Evolutionary conservation across 2,888 invertebrate genomes (phyloP), one percentile per base, ranked within the genome.

Genomic region (Aleiodes leptofemur): DNA sequence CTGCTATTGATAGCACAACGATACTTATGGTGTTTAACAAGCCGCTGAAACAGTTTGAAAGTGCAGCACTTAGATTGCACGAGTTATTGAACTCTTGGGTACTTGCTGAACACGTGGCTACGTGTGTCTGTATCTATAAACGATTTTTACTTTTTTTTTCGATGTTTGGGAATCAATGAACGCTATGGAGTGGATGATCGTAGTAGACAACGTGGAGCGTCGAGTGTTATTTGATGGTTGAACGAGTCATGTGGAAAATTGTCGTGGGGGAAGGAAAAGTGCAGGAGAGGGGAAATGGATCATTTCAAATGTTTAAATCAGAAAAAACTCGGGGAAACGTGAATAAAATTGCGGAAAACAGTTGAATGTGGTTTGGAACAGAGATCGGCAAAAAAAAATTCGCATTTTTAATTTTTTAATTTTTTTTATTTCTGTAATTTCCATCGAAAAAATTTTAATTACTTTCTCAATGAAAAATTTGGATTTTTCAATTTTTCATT

Each of bases 31-130:
- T 64, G 64, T 64, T 16, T 23, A 64, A 64, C 64, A 43, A 64
- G 43, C 43, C 64, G 43, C 16, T 34, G 34, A 59, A 64, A 43
- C 9, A 48, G 23, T 48, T 64, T 43, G 48, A 16, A 43, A 64
- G 34, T 43, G 16, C 14, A 16, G n/a, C 29, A 11, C 70, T 73
- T 74, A 73, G 76, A 79, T 70, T 74, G 57, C 34, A 71, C 73
- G 68, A 73, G 70, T 70, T 76, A 70, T 72, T 69, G 38, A 69
- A 73, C 72, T 48, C 48, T 34, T 6, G 34, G 34, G 34, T 23
- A 16, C 64, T 14, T 53, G 50, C 48, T 56, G 48, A 50, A 31
- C 43, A 38, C 51, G 34, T 69, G 64, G 23, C 34, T 53, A 64
- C 50, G 64, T 72, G 51, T 77, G 57, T 14, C 13, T 57, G 8